Percentiles rank a stretch among this genome's conserved stretches.
Evolutionary conservation across 2,797 vertebrate genomes (phyloP).

Genomic region (Acomys russatus): DNA sequence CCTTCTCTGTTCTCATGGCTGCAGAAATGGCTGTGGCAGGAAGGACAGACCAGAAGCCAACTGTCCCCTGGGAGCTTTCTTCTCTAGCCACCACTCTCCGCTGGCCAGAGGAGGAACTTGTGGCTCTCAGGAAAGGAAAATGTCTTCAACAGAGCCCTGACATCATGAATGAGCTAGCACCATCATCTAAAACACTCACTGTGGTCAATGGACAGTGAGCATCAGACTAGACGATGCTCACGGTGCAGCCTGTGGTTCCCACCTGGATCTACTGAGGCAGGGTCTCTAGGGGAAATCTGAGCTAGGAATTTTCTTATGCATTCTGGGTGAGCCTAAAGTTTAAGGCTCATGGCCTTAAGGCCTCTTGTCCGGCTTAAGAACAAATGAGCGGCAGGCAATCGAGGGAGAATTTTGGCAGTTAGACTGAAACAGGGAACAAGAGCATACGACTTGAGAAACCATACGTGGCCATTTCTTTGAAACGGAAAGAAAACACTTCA

Average conservation of each 20-base stretch:
- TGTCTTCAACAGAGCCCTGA: background rate
- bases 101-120: background rate
- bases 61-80: background rate
- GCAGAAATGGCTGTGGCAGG: background rate
- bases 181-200: background rate
- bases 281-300: background rate
- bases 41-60: background rate
- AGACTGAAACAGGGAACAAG: background rate
- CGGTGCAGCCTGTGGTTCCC: background rate
- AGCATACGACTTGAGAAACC: background rate
- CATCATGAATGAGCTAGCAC: background rate
- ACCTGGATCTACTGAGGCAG: background rate
- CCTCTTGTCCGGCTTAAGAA: background rate
- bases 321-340: slow-evolving; percentile 8
- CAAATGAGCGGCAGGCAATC: background rate
- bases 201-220: background rate
- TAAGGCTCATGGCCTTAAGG: background rate
- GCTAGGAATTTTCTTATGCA: background rate
- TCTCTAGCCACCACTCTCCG: background rate
- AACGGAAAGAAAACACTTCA: background rate
- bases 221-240: background rate
- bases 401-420: background rate
- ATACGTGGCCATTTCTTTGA: background rate
- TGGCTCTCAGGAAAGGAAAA: background rate
- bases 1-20: background rate